Percentiles rank a stretch among this genome's conserved stretches.
phyloP scores from a whole-genome alignment of 2,888 invertebrate genomes.

The Drosophila formosana region DNA sequence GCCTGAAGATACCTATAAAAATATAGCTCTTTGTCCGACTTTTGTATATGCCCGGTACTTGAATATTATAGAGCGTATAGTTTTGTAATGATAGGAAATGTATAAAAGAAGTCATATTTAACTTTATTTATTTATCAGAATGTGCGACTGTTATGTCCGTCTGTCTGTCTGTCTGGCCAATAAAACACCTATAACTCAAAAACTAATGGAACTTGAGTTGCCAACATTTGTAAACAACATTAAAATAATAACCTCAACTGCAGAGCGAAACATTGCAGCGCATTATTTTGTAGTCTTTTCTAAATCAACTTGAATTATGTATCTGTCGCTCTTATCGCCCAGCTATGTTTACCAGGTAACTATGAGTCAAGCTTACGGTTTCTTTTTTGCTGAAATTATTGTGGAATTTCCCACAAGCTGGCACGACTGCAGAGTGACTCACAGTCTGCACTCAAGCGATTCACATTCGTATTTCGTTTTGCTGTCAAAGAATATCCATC shows the following conservation, averaged over 20 bases:
- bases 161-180: too few relatives aligned
- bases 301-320: too few relatives aligned
- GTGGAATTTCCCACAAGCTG: conserved; percentile 25
- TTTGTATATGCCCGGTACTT: not conserved
- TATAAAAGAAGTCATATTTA: too few relatives aligned
- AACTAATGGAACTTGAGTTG: too few relatives aligned
- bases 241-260: too few relatives aligned
- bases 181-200: too few relatives aligned
- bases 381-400: conserved; percentile 15
- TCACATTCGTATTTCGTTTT: not conserved
- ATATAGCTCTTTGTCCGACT: conserved; percentile 20
- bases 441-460: conserved; percentile 3
- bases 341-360: not conserved
- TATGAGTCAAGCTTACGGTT: not conserved
- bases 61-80: not conserved
- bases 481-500: conserved; percentile 42
- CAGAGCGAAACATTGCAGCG: too few relatives aligned
- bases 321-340: not conserved
- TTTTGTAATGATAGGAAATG: too few relatives aligned
- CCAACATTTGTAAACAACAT: too few relatives aligned
- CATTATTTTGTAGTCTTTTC: too few relatives aligned
- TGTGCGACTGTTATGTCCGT: too few relatives aligned
- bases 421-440: conserved; percentile 9
- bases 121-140: too few relatives aligned
- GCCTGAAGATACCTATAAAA: not conserved